Evolutionary conservation across 2,797 vertebrate species (phyloP).

Genomic region (Crenichthys baileyi): DNA sequence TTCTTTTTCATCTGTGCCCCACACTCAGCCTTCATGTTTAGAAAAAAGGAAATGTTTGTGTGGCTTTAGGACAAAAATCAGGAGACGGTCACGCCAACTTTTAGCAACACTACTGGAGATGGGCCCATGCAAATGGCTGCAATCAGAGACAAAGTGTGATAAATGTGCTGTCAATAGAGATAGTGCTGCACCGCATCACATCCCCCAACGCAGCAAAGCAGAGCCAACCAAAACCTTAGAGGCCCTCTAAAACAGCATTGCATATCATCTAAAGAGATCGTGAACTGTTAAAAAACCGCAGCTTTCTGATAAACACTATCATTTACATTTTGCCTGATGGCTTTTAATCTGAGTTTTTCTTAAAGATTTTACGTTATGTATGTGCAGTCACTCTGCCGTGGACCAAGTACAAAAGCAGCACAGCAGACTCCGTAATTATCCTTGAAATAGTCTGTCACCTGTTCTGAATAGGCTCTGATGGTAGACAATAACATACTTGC

Average conservation of each 20-base stretch:
- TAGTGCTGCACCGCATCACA: constrained; percentile 61
- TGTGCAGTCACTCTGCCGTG: constrained; percentile 1
- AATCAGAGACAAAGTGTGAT: constrained; percentile 76
- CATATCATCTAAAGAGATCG: constrained; percentile 35
- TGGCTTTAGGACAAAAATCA: constrained; percentile 58
- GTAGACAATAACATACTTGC: constrained; percentile 52
- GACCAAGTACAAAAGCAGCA: constrained; percentile 13
- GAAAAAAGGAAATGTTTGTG: constrained; percentile 47
- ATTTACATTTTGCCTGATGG: constrained; percentile 13
- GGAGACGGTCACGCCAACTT: constrained; percentile 61
- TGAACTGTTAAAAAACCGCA: constrained; percentile 33
- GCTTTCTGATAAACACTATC: constrained; percentile 32
- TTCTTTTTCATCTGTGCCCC: constrained; percentile 13
- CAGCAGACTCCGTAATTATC: constrained; percentile 38
- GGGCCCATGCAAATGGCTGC: constrained; percentile 70
- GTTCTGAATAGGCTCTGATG: constrained; percentile 45
- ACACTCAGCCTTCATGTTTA: constrained; percentile 31
- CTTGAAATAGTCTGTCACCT: constrained; percentile 39
- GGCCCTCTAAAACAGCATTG: constrained; percentile 42
- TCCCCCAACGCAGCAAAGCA: constrained; percentile 40
- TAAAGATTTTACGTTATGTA: constrained; percentile 6
- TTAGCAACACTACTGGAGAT: constrained; percentile 56
- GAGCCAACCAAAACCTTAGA: constrained; percentile 49
- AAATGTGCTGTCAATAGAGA: constrained; percentile 75
- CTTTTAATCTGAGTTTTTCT: constrained; percentile 1